Base-by-base conservation (phyloP, 2,113 vertebrate species). In the Ageneiosus marmoratus region DNA sequence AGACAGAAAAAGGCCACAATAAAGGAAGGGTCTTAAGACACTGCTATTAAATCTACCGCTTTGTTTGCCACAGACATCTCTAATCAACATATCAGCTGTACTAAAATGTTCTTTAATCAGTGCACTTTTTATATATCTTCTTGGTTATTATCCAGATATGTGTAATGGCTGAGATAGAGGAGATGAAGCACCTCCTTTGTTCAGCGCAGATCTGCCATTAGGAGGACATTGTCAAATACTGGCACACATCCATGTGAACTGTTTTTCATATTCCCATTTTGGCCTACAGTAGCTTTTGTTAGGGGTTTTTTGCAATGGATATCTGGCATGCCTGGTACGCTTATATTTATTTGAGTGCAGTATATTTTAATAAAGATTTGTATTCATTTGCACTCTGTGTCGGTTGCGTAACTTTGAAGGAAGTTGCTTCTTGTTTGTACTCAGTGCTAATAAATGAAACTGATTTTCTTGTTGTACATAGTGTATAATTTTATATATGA, bases 141-240 rank as follows among this genome's bases (percentile, higher is more conserved):
- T 81, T 55, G 60, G 62, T 56, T 15, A 50, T n/a, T 46, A 51
- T 85, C 79, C 79, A 77, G 67, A 85, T 81, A 41, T 72, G 79
- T 80, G 63, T 46, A 78, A 20, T 81, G 34, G 81, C 77, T 78
- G 84, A 85, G 62, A 82, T 82, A 76, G 65, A 85, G 18, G 53
- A 53, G 84, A 65, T 78, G 62, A 62, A 48, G 41, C 41, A 46
- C 50, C 67, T 81, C 29, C 65, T 82, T 70, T 85, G 46, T 82
- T 80, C 81, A 29, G 62, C 79, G 58, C 62, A 70, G 48, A 81
- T 60, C 75, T 77, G 41, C 50, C 77, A 85, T 85, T 85, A 82
- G 63, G 79, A 82, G 50, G 79, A 70, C 41, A 41, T 77, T 77
- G 63, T 77, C 62, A 55, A 34, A 55, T 18, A 1, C 50, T 75